These are phyloP conservation scores for Urosaurus nigricauda DNA, from an alignment of 2,797 vertebrate species.

Conservation along the genomic window DNA sequence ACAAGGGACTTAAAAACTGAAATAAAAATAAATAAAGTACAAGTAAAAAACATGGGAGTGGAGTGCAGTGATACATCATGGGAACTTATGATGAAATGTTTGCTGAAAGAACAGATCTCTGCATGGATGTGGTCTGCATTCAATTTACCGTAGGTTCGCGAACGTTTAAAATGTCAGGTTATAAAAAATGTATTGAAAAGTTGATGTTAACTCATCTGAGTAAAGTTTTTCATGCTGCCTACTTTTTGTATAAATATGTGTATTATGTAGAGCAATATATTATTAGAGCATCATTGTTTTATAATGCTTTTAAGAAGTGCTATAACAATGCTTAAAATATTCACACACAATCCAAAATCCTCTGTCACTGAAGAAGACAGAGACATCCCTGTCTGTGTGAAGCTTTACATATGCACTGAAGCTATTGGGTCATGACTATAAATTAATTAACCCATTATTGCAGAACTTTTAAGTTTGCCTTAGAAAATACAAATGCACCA, in stretches of 20 bases:
- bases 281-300: constrained; percentile 63
- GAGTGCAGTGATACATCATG: constrained; percentile 73
- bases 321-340: constrained; percentile 48
- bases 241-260: constrained; percentile 65
- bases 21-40: constrained; percentile 75
- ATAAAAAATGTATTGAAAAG: constrained; percentile 58
- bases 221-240: constrained; percentile 39
- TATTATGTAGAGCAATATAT: constrained; percentile 49
- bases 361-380: background rate
- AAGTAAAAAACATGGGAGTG: constrained; percentile 41
- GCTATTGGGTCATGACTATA: background rate
- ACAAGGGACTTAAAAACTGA: constrained; percentile 71
- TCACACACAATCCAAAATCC: constrained; percentile 32
- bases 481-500: constrained; percentile 54
- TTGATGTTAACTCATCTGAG: constrained; percentile 58
- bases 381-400: background rate
- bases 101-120: constrained; percentile 79
- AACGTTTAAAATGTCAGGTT: constrained; percentile 62
- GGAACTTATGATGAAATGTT: constrained; percentile 77
- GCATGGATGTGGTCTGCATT: constrained; percentile 87
- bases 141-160: constrained; percentile 47
- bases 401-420: background rate
- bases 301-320: constrained; percentile 61
- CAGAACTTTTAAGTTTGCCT: constrained; percentile 48
- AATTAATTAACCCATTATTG: constrained; percentile 24